Evolutionary conservation across 2,888 invertebrate species (phyloP).

Genomic region (Acrocyrtus sp.): DNA sequence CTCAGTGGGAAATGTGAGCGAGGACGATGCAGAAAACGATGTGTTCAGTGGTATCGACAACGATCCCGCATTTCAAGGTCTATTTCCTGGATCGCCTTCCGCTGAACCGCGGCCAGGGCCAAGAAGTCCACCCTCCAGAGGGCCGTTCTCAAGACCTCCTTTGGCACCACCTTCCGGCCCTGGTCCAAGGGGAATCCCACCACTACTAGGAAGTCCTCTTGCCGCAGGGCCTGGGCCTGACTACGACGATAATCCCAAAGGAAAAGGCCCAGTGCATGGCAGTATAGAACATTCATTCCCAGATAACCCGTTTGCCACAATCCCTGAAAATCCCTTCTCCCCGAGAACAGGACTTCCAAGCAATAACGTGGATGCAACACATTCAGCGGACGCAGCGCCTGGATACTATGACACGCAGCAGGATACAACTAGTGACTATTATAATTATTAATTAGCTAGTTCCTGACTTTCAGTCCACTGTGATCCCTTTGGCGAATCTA

Average conservation of each 20-base stretch:
- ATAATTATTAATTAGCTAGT: constrained; percentile 23
- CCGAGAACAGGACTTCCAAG: constrained; percentile 25
- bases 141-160: neutral
- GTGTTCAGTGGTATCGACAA: constrained; percentile 33
- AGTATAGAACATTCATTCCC: constrained; percentile 27
- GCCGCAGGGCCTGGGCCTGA: neutral
- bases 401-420: constrained; percentile 28
- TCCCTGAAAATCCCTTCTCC: constrained; percentile 30
- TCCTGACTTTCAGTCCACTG: constrained; percentile 31
- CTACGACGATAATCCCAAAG: neutral
- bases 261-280: neutral
- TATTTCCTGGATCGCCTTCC: constrained; percentile 12
- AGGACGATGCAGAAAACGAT: constrained; percentile 23
- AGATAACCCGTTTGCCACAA: constrained; percentile 33
- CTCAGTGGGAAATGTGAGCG: neutral
- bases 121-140: constrained; percentile 4
- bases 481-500: constrained; percentile 36
- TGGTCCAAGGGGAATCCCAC: constrained; percentile 21
- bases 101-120: too few species aligned
- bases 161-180: neutral
- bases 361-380: neutral
- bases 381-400: constrained; percentile 4
- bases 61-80: constrained; percentile 24
- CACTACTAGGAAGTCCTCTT: constrained; percentile 10
- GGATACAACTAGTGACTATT: constrained; percentile 23